Base-by-base conservation (phyloP, 2,797 vertebrate species). In the Otus scops region DNA sequence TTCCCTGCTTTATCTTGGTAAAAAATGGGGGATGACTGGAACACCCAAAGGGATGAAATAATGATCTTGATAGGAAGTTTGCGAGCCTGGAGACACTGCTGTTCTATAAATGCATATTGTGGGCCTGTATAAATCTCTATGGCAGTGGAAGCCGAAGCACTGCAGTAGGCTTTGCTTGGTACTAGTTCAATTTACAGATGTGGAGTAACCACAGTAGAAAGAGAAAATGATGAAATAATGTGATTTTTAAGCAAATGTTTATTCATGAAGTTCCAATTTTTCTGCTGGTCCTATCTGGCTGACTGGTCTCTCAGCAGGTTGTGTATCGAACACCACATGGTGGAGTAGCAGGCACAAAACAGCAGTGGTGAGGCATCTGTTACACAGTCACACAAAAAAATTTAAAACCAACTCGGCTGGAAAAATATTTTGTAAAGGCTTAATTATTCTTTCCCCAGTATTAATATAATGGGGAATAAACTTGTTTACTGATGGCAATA, bases 181-280 rank as follows among this genome's bases (percentile, higher is more conserved):
- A 45, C 92, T 94, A 28, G 85, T 94, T 89, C 71, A 47, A 32
- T 96, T 88, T 96, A 75, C 26, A 60, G 82, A 71, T 36, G 69
- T 82, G 63, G 48, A 93, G 36, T 83, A 96, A 77, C 76, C 3
- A 2, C 5, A 38, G 81, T 21, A 76, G 47, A 63, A 89, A 26
- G 67, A 60, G 65, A 91, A 94, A 91, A 36, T 51, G 78, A 84
- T 86, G 79, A 85, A 85, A 85, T 93, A 93, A 95, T 94, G 87
- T 79, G 81, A n/a, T 78, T 94, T 97, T 97, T 87, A 91, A 95
- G 93, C 85, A 97, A 93, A 97, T 98, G 95, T 97, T 97, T 97
- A 97, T 97, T 97, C 93, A 95, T 94, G 80, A 96, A 84, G 41
- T 77, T 93, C n/a, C 50, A 68, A 32, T 92, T 95, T 92, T 81